Evolutionary conservation across 2,113 vertebrate species (phyloP).

Genomic region (Xenopus tropicalis): DNA sequence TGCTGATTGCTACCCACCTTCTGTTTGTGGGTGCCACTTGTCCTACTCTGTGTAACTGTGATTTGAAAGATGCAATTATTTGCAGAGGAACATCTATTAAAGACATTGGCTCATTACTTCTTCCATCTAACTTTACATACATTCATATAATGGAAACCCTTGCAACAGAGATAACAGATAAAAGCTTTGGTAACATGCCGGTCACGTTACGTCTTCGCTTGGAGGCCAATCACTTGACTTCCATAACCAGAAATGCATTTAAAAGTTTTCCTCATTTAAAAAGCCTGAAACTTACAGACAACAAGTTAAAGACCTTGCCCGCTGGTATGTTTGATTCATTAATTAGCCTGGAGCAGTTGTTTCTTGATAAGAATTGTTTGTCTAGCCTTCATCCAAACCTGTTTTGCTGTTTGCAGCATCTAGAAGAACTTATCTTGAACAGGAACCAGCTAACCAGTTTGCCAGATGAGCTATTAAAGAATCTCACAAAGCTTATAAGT

Average conservation of each 20-base stretch:
- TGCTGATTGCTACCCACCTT: slow-evolving; percentile 50
- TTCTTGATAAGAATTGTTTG: slow-evolving; percentile 68
- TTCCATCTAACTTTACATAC: slow-evolving; percentile 59
- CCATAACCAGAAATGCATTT: slow-evolving; percentile 72
- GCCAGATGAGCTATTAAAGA: slow-evolving; percentile 57
- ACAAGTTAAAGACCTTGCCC: slow-evolving; percentile 65
- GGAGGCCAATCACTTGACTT: slow-evolving; percentile 61
- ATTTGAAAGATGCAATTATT: slow-evolving; percentile 39
- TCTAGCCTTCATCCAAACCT: slow-evolving; percentile 52
- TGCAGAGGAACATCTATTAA: slow-evolving; percentile 50
- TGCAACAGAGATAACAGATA: slow-evolving; percentile 54
- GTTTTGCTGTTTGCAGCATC: slow-evolving; percentile 61
- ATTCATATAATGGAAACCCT: slow-evolving; percentile 55
- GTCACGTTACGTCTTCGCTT: slow-evolving; percentile 68
- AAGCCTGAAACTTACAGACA: slow-evolving; percentile 69
- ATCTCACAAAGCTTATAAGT: slow-evolving; percentile 62
- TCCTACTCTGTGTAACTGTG: slow-evolving; percentile 55
- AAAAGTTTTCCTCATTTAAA: slow-evolving; percentile 61
- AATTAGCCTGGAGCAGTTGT: slow-evolving; percentile 65
- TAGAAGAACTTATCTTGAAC: slow-evolving; percentile 69
- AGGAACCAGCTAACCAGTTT: slow-evolving; percentile 64
- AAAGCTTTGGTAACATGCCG: slow-evolving; percentile 60
- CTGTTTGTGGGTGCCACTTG: slow-evolving; percentile 52
- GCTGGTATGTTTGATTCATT: slow-evolving; percentile 62
- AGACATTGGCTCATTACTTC: slow-evolving; percentile 48